Conservation (phyloP, 2,888 invertebrate genomes). For the Malacosoma neustria region DNA sequence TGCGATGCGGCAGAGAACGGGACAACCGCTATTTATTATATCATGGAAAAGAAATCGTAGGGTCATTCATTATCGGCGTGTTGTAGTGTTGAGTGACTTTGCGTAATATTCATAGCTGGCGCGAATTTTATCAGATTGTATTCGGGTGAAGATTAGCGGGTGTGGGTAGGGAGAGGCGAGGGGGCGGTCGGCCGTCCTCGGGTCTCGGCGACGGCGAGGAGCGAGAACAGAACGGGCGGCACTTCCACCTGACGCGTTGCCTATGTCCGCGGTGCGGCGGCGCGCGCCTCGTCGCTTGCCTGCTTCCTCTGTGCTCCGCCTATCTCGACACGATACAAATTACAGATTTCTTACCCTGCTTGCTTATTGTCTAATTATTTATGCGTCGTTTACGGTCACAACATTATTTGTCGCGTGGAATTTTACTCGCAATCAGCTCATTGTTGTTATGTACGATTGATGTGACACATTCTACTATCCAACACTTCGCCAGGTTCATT, state of each 20-base stretch:
- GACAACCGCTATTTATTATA: constrained; percentile 40
- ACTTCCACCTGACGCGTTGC: constrained; percentile 74
- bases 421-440: constrained; percentile 31
- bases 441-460: constrained; percentile 23
- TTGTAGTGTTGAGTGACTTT: constrained; percentile 64
- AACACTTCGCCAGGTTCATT: constrained; percentile 62
- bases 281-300: constrained; percentile 60
- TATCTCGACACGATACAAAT: constrained; percentile 67
- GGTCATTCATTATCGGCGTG: constrained; percentile 66
- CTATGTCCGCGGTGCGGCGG: constrained; percentile 60
- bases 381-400: constrained; percentile 61
- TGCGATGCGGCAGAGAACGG: constrained; percentile 41
- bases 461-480: constrained; percentile 53
- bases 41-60: constrained; percentile 42
- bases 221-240: constrained; percentile 55
- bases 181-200: constrained; percentile 53
- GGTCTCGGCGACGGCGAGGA: constrained; percentile 33
- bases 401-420: constrained; percentile 53
- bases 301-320: constrained; percentile 61
- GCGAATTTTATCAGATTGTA: constrained; percentile 74
- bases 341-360: constrained; percentile 70
- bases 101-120: constrained; percentile 73
- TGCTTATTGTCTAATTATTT: constrained; percentile 73
- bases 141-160: constrained; percentile 68
- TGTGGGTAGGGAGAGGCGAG: constrained; percentile 37